Conservation (phyloP, 2,888 invertebrate genomes). For the Odontocerum albicorne region DNA sequence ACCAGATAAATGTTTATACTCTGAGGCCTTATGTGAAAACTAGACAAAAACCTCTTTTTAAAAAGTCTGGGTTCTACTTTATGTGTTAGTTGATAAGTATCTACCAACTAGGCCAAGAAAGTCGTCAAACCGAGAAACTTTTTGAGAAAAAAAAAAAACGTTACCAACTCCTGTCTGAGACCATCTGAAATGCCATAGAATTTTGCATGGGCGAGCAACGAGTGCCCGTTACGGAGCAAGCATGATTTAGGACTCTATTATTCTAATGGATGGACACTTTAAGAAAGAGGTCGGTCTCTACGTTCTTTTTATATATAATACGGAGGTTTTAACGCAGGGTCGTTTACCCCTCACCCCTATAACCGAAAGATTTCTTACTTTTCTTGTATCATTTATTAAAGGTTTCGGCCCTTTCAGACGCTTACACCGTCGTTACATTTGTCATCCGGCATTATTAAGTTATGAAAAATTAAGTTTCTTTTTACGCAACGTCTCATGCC, state of each 20-base stretch:
- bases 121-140: too few species aligned
- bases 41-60: too few species aligned
- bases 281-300: constrained; percentile 13
- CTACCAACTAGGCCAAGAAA: too few species aligned
- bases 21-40: too few species aligned
- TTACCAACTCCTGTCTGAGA: not conserved
- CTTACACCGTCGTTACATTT: not conserved
- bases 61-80: too few species aligned
- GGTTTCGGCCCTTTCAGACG: constrained; percentile 8
- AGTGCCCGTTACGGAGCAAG: constrained; percentile 20
- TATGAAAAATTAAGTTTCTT: not conserved
- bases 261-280: constrained; percentile 37
- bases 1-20: too few species aligned
- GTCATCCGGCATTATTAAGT: not conserved
- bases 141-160: constrained; percentile 5
- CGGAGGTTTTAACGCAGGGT: not conserved
- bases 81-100: too few species aligned
- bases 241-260: constrained; percentile 36
- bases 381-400: constrained; percentile 31
- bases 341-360: constrained; percentile 7
- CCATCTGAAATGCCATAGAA: constrained; percentile 23
- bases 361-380: constrained; percentile 32
- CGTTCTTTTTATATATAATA: constrained; percentile 5
- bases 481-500: too few species aligned
- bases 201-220: constrained; percentile 32